Evolutionary conservation across 1,140 invertebrate genomes (phyloP), one percentile per base, ranked within the genome.

Genomic region (Pantala flavescens): DNA sequence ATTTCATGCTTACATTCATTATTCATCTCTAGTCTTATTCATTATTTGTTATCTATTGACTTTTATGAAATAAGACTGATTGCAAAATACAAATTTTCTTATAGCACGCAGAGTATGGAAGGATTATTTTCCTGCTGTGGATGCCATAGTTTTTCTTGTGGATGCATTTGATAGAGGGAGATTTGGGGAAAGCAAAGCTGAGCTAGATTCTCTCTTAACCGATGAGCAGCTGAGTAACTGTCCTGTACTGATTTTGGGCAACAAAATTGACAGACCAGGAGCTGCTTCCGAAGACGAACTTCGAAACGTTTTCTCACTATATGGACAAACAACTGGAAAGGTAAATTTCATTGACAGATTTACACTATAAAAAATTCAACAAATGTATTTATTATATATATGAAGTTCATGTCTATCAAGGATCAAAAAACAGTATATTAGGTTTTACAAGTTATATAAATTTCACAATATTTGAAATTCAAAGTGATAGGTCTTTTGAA

Each of bases 71-170:
- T 75, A 49, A 70, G 19, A 55, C 43, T 70, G n/a, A n/a, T n/a
- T n/a, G n/a, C 75, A 55, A 70, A 75, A 76, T 75, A 36, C 71
- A 23, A 75, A 73, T 76, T 55, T 76, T 43, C 76, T 55, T 76
- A 72, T 78, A 95, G 97, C 97, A 74, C 88, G 97, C 79, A 88
- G 96, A 84, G 97, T 99, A 72, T 99, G 98, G 98, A 98, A 98
- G 84, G 96, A 98, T 84, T 99, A 99, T 84, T 99, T 99, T 83
- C 97, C 97, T 72, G 98, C 98, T 72, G 97, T 99, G 21, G 98
- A 99, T 87, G 97, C 96, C 49, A 98, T 99, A 81, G 98, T 99
- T 19, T 99, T 99, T 85, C 88, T 99, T 76, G 91, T 99, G 78
- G 98, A 99, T 85, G 93, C 94, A 14, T 95, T 89, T 84, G 97